A percentile compares a stretch with the other conserved stretches of the same genome.
These are phyloP conservation scores for Troglohyphantes excavatus DNA, from an alignment of 2,888 invertebrate genomes.

Conservation along the genomic window DNA sequence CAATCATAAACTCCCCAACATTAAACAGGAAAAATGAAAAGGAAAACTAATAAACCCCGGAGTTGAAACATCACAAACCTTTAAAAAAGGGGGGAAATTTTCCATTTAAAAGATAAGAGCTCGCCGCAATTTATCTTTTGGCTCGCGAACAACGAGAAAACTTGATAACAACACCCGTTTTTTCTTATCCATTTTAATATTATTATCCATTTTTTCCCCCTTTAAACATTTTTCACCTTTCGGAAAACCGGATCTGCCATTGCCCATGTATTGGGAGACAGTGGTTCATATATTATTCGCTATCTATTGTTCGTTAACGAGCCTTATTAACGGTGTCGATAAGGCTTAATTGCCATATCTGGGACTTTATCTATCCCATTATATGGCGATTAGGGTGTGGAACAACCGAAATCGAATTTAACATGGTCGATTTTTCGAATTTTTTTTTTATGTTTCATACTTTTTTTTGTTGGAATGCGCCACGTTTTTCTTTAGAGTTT, in stretches of 20 bases:
- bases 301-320: slow-evolving; percentile 68
- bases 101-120: slow-evolving; percentile 70
- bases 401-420: slow-evolving; percentile 58
- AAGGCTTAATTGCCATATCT: slow-evolving; percentile 70
- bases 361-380: slow-evolving; percentile 66
- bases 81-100: slow-evolving; percentile 52
- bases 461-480: neutral
- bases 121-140: slow-evolving; percentile 69
- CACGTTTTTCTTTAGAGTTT: neutral
- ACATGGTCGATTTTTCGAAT: slow-evolving; percentile 58
- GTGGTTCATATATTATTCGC: slow-evolving; percentile 59
- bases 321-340: slow-evolving; percentile 68
- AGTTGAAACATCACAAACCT: slow-evolving; percentile 60
- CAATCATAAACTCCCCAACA: neutral
- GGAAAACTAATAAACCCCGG: slow-evolving; percentile 43
- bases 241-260: slow-evolving; percentile 58
- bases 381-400: slow-evolving; percentile 67
- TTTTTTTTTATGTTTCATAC: slow-evolving; percentile 27
- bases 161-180: slow-evolving; percentile 55
- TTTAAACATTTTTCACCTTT: slow-evolving; percentile 60
- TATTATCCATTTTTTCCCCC: slow-evolving; percentile 41
- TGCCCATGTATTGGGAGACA: neutral
- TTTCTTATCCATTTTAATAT: slow-evolving; percentile 50
- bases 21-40: neutral
- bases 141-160: slow-evolving; percentile 45